These are phyloP conservation scores for Stenolophus ochropezus DNA, from an alignment of 2,888 invertebrate genomes.

Conservation along the genomic window DNA sequence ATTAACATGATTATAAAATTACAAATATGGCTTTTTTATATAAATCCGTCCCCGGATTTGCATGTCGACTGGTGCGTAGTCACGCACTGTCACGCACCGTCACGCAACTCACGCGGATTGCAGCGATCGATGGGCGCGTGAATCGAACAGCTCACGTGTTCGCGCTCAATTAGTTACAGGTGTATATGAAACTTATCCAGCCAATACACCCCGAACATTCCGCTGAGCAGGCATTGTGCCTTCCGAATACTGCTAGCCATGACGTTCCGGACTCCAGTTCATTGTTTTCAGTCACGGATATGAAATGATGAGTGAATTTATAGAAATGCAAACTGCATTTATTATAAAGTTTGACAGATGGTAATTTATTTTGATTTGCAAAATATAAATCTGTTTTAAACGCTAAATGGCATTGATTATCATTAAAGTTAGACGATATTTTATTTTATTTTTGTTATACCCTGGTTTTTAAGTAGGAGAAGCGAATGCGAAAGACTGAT, in stretches of 20 bases:
- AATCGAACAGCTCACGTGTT: conserved; percentile 36
- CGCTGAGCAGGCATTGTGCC: neutral
- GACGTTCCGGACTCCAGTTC: neutral
- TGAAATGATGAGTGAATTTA: neutral
- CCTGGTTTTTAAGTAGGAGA: too few relatives aligned
- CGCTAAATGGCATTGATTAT: too few relatives aligned
- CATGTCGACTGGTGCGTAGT: neutral
- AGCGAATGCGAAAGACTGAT: too few relatives aligned
- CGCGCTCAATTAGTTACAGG: conserved; percentile 42
- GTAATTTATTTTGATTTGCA: neutral
- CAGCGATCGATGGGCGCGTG: conserved; percentile 15
- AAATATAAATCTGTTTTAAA: neutral
- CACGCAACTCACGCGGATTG: conserved; percentile 29
- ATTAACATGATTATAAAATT: too few relatives aligned
- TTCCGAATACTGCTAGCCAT: neutral
- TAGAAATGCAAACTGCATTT: neutral
- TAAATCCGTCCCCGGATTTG: neutral
- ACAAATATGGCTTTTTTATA: neutral
- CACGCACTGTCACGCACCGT: conserved; percentile 1
- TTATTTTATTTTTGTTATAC: too few relatives aligned
- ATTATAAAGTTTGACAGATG: neutral
- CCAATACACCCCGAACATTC: neutral
- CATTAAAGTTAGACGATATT: too few relatives aligned
- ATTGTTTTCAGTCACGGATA: conserved; percentile 17
- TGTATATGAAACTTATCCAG: conserved; percentile 36